These are phyloP conservation scores for Cydia fagiglandana DNA, from an alignment of 1,140 invertebrate species.

Conservation along the genomic window DNA sequence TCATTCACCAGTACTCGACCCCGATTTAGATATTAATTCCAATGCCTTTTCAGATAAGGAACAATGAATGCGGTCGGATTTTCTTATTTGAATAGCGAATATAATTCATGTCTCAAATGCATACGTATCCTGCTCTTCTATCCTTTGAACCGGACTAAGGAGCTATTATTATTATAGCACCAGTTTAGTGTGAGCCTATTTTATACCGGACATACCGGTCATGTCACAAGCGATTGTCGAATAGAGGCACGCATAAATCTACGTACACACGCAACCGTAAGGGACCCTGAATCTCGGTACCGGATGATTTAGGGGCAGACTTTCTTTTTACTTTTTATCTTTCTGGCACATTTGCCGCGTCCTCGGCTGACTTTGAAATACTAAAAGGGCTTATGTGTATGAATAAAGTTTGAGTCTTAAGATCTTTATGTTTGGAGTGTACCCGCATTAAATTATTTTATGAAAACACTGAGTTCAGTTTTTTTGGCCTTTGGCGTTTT, in stretches of 20 bases:
- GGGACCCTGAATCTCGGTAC: constrained; percentile 7
- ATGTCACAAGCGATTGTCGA: not conserved
- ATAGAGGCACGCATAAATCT: constrained; percentile 1
- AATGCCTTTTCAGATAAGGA: too few relatives aligned
- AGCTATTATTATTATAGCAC: not conserved
- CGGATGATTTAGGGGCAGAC: constrained; percentile 1
- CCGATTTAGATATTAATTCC: too few relatives aligned
- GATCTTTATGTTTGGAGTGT: too few relatives aligned
- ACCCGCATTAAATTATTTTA: too few relatives aligned
- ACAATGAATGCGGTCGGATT: too few relatives aligned
- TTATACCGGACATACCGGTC: not conserved
- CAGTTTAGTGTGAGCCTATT: not conserved
- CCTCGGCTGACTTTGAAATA: not conserved
- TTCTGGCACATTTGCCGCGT: constrained; percentile 9
- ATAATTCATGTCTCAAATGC: too few relatives aligned
- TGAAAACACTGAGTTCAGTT: too few relatives aligned
- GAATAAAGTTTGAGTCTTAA: not conserved
- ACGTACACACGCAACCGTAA: not conserved
- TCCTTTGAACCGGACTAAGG: not conserved
- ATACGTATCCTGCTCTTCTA: too few relatives aligned
- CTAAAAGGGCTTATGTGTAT: not conserved
- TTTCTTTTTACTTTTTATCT: constrained; percentile 17
- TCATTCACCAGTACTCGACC: too few relatives aligned
- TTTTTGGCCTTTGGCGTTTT: too few relatives aligned
- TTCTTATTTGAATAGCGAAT: too few relatives aligned